Percentiles rank a stretch among this genome's conserved stretches.
These are phyloP conservation scores for Melanerpes aurifrons DNA, from an alignment of 2,113 vertebrate genomes.

Conservation along the genomic window DNA sequence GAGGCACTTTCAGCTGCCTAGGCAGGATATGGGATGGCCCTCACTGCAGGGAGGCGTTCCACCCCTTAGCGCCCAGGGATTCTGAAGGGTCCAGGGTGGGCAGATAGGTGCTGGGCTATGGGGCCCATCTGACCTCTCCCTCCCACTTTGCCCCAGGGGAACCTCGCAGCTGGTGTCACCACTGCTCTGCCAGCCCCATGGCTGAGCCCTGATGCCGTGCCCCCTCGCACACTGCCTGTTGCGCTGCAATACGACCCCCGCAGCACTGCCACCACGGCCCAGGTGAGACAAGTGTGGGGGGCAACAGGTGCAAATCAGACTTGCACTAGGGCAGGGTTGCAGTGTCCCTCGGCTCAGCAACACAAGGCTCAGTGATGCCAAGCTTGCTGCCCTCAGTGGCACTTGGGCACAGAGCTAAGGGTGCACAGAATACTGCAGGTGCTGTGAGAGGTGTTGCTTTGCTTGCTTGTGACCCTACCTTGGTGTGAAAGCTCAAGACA, in stretches of 20 bases:
- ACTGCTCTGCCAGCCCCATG: neutral
- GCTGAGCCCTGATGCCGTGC: neutral
- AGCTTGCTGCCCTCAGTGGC: neutral
- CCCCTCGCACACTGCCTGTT: accelerated
- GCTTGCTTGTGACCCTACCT: neutral
- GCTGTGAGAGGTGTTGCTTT: neutral
- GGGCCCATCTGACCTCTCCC: neutral
- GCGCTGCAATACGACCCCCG: accelerated
- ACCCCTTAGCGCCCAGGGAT: neutral
- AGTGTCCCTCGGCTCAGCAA: neutral
- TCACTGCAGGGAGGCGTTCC: neutral
- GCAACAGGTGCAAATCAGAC: accelerated
- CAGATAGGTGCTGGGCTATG: neutral
- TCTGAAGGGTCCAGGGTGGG: neutral
- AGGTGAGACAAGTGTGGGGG: neutral
- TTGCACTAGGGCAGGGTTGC: accelerated
- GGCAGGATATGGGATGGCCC: accelerated
- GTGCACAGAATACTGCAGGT: neutral
- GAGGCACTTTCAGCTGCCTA: neutral
- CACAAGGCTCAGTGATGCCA: neutral
- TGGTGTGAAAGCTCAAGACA: neutral
- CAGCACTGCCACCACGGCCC: neutral
- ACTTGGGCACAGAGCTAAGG: accelerated
- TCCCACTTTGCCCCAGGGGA: neutral
- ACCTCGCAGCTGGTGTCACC: accelerated